phyloP scores from a whole-genome alignment of 2,113 vertebrate species.

The Craseonycteris thonglongyai region DNA sequence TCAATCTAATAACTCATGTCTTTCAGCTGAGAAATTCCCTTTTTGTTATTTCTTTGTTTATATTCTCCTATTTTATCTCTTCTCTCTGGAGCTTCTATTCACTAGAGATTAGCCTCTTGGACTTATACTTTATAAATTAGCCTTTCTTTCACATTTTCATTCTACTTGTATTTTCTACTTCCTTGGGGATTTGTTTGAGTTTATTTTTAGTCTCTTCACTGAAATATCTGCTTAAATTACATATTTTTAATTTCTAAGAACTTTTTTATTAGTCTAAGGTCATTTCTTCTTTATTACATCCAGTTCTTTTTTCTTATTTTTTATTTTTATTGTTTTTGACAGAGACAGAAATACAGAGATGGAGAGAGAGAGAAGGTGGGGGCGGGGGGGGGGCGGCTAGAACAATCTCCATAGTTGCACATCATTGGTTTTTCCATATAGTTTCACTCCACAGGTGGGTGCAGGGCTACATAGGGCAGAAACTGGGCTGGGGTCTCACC shows the following conservation, averaged over 20 bases:
- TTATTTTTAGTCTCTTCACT: background rate
- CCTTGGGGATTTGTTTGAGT: background rate
- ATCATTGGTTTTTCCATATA: too few species aligned
- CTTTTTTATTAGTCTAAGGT: background rate
- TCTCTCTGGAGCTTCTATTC: background rate
- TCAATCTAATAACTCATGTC: background rate
- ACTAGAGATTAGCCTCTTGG: background rate
- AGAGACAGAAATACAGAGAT: too few species aligned
- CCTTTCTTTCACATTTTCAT: background rate
- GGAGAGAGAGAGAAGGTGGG: too few species aligned
- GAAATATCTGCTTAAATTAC: background rate
- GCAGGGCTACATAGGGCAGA: too few species aligned
- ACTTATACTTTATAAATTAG: background rate
- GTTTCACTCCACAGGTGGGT: too few species aligned
- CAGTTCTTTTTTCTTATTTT: too few species aligned
- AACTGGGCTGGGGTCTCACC: too few species aligned
- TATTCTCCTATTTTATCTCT: background rate
- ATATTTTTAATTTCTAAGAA: conserved; percentile 15
- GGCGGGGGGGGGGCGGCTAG: too few species aligned
- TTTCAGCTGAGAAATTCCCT: background rate
- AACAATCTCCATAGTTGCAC: too few species aligned
- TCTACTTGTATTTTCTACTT: background rate
- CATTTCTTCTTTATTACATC: background rate
- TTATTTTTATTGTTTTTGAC: too few species aligned
- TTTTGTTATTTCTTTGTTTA: background rate